phyloP scores from a whole-genome alignment of 2,888 invertebrate species.

The Melanophora roralis region DNA sequence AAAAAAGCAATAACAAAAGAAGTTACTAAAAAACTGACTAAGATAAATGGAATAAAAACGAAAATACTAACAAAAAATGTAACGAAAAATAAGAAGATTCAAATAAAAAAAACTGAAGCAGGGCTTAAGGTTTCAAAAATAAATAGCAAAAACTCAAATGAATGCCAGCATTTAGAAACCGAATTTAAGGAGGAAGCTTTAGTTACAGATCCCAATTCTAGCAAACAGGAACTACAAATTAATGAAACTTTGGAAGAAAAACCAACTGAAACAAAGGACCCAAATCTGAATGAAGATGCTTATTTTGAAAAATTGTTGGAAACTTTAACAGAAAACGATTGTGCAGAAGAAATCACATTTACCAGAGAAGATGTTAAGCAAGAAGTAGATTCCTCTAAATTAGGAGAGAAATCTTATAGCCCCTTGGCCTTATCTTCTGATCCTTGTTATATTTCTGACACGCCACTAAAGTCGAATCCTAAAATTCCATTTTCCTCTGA shows the following conservation, averaged over 20 bases:
- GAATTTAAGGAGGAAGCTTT: background rate
- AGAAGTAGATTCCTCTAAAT: slow-evolving; percentile 10
- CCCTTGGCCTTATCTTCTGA: no score
- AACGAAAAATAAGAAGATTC: background rate
- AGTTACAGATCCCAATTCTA: no score
- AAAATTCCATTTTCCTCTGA: no score
- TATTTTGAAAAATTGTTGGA: slow-evolving; percentile 34
- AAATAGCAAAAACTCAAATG: background rate
- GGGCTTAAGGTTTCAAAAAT: background rate
- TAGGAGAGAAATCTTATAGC: no score
- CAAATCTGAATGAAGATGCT: slow-evolving; percentile 4
- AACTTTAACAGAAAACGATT: slow-evolving; percentile 34
- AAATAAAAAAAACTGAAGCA: background rate
- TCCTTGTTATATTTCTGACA: no score
- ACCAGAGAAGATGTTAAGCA: no score
- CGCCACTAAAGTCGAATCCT: no score
- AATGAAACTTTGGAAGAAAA: no score
- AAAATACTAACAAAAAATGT: background rate
- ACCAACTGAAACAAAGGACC: background rate
- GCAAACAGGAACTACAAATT: no score
- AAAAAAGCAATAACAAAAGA: no score
- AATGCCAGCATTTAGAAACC: background rate
- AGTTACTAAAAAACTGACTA: background rate
- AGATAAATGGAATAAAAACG: background rate
- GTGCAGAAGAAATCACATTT: background rate